Conservation (phyloP, 2,888 invertebrate genomes). For the Drosophila peninsularis region DNA sequence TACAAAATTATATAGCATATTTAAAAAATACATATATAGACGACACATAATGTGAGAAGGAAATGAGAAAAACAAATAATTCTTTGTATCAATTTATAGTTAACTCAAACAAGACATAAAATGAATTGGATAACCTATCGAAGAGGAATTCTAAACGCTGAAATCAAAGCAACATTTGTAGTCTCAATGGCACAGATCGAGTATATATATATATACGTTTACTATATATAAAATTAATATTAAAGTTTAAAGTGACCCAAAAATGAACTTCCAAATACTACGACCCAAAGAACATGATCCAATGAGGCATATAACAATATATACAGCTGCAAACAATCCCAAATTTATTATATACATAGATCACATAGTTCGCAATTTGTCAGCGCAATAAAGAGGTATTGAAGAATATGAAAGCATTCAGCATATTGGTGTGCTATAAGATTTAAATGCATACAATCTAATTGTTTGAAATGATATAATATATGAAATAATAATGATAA, state of each 20-base stretch:
- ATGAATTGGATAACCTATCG: conserved; percentile 16
- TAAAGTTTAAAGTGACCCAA: conserved; percentile 29
- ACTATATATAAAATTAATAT: conserved; percentile 21
- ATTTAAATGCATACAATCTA: conserved; percentile 78
- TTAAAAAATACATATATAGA: conserved; percentile 29
- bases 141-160: conserved; percentile 49
- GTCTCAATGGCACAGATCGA: conserved; percentile 63
- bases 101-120: conserved; percentile 27
- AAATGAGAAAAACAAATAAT: conserved; percentile 27
- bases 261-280: conserved; percentile 17
- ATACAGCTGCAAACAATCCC: conserved; percentile 21
- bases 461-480: conserved; percentile 74
- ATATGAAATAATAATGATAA: conserved; percentile 53
- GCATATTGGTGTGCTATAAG: conserved; percentile 50
- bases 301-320: conserved; percentile 42
- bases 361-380: conserved; percentile 2
- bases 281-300: conserved; percentile 78
- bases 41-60: conserved; percentile 21
- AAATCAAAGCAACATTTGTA: conserved; percentile 75
- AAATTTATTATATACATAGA: conserved; percentile 42
- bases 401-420: background rate
- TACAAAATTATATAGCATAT: conserved; percentile 48
- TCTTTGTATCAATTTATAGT: conserved; percentile 63
- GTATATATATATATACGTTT: conserved; percentile 32
- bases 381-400: background rate